A percentile compares a stretch with the other conserved stretches of the same genome.
Evolutionary conservation across 2,888 invertebrate species (phyloP).

Genomic region (Pristionchus maxplancki): DNA sequence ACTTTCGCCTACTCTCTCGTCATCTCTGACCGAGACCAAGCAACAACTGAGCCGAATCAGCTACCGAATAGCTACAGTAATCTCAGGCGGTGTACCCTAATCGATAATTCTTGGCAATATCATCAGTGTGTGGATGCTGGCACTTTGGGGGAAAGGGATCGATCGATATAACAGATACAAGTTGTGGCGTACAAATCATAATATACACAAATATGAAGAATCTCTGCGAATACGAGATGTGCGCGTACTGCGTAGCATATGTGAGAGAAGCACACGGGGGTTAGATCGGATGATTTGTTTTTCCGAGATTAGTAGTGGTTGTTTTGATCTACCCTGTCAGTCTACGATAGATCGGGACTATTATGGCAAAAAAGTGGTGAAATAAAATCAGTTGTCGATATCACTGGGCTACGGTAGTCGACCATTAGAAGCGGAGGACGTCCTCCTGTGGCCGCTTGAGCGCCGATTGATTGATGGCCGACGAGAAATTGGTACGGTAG

Average conservation of each 20-base stretch:
- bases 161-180: constrained; percentile 19
- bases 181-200: background rate
- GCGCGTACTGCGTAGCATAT: constrained; percentile 1
- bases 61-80: background rate
- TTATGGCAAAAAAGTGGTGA: background rate
- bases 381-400: constrained; percentile 13
- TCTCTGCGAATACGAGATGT: constrained; percentile 19
- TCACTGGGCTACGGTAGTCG: constrained; percentile 30
- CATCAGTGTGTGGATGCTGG: constrained; percentile 1
- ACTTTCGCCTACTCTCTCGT: background rate
- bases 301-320: constrained; percentile 8
- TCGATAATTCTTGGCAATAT: constrained; percentile 36
- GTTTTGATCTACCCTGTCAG: constrained; percentile 28
- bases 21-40: background rate
- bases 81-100: constrained; percentile 34
- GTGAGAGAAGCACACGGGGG: too few relatives aligned
- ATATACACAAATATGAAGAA: constrained; percentile 28
- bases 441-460: constrained; percentile 43
- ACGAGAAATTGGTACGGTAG: constrained; percentile 39
- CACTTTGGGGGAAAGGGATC: background rate
- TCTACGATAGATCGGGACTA: background rate
- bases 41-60: background rate
- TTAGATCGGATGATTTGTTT: background rate
- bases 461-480: constrained; percentile 39
- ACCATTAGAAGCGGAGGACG: background rate